Evolutionary conservation across 2,113 vertebrate species (phyloP), one percentile per base, ranked within the genome.

Genomic region (Microtus oregoni): DNA sequence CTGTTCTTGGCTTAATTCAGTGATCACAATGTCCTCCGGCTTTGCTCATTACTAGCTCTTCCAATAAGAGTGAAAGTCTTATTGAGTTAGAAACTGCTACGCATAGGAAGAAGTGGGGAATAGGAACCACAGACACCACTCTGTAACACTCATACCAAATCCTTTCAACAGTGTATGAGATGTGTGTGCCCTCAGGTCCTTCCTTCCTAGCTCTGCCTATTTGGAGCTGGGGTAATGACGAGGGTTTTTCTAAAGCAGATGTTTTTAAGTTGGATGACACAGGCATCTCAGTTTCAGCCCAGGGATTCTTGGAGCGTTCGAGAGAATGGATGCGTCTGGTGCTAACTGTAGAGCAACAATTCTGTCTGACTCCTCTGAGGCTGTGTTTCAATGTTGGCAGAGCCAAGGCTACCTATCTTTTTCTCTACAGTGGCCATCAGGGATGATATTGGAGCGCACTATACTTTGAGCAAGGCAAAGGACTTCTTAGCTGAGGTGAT

Each of bases 11-110:
- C 47, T 38, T 26, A 87, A 20, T 67, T 67, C 65, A 6, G 20
- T 26, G 19, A 6, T 3, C 11, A 47, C 0, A 6, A 14, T 15
- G 5, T 67, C 13, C 4, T 38, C 44, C 7, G 10, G 19, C 32
- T 26, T 35, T 50, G 20, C 47, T 50, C 63, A 65, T 63, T 28
- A 41, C 24, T 41, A 28, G 24, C n/a, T 83, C 2, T 41, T 63
- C 55, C 81, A 41, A 17, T 83, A 63, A 15, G 17, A 2, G 55
- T 28, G 24, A 83, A 28, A 83, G 24, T 3, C 55, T 41, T 41
- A 41, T 0, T 63, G 81, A 83, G n/a, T 41, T 41, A 83, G 58
- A 30, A 83, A 41, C 6, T 41, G n/a, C 7, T 58, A 14, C 28
- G 24, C n/a, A 63, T 14, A 38, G 61, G 7, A 4, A 72, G 35